Base-by-base conservation (phyloP, 35 echinoderm and acorn worm species). In the Heliocidaris erythrogramma region DNA sequence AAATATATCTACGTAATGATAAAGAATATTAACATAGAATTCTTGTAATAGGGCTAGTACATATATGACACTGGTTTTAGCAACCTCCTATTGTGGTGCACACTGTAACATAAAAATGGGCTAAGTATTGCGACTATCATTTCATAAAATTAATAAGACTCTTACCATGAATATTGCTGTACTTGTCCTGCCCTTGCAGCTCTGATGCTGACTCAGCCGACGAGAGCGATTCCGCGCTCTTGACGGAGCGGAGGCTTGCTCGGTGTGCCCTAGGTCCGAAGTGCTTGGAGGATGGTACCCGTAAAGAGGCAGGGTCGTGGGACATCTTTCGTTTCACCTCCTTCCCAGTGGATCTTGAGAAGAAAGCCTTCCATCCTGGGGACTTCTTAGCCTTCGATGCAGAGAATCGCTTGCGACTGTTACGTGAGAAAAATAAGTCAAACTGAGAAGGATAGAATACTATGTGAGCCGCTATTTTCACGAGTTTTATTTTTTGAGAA, bases 351-450 rank as follows among this genome's bases (percentile, higher is more conserved):
- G 88, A 86, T 18, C 88, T 50, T 17, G 92, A 60, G 94, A 99
- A 99, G 87, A 99, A 95, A 30, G 95, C 96, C 56, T 94, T 95
- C 98, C 98, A 99, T 12, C 95, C 96, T 5, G 96, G 95, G 12
- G 98, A 99, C 91, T 97, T 99, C 90, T 97, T 99, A n/a, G 94
- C 95, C 84, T 99, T 99, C 12, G 96, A 87, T 32, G 94, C 93
- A 32, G 97, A 92, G 7, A 93, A 49, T 14, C 97, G 60, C 85
- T 97, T 97, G 52, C 91, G 91, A 30, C 97, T 97, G 85, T 31
- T 42, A 9, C 5, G 13, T 10, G 52, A 56, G 52, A 56, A 56
- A 56, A 14, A 56, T 2, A 56, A 69, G 17, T 69, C 35, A 42
- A 42, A 42, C 1, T 42, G 0, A 42, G n/a, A n/a, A n/a, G 35